A percentile compares a stretch with the other conserved stretches of the same genome.
Evolutionary conservation across 1,140 invertebrate species (phyloP).

Genomic region (Hycleus cichorii): DNA sequence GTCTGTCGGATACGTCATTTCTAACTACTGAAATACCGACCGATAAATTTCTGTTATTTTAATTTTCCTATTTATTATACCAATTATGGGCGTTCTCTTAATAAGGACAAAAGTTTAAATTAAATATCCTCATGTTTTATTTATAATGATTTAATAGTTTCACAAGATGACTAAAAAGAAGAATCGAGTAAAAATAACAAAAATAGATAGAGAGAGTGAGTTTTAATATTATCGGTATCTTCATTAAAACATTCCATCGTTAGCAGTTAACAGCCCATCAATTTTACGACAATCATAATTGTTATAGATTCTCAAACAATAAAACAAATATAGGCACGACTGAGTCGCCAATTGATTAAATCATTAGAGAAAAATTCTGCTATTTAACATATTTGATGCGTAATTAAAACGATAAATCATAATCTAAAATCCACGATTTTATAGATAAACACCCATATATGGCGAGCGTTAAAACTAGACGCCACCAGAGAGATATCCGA

Average conservation of each 20-base stretch:
- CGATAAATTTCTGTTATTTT: conserved; percentile 27
- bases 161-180: background rate
- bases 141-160: conserved; percentile 21
- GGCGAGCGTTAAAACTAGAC: conserved; percentile 8
- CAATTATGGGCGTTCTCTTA: conserved; percentile 21
- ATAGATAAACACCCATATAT: conserved; percentile 10
- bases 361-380: background rate
- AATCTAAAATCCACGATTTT: background rate
- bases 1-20: conserved; percentile 19
- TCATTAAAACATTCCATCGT: conserved; percentile 7
- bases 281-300: background rate
- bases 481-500: conserved; percentile 1
- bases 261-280: conserved; percentile 8
- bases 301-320: background rate
- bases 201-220: too few species aligned
- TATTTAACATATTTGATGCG: background rate
- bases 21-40: conserved; percentile 21
- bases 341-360: background rate
- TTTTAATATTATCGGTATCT: background rate
- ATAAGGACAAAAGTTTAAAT: conserved; percentile 14
- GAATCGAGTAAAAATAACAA: background rate
- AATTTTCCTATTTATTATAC: conserved; percentile 27
- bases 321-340: background rate
- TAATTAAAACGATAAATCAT: too few species aligned
- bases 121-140: conserved; percentile 23